Percentiles rank a stretch among this genome's conserved stretches.
Conservation (phyloP, 35 echinoderm and acorn worm species). For the Chiridota heheva region DNA sequence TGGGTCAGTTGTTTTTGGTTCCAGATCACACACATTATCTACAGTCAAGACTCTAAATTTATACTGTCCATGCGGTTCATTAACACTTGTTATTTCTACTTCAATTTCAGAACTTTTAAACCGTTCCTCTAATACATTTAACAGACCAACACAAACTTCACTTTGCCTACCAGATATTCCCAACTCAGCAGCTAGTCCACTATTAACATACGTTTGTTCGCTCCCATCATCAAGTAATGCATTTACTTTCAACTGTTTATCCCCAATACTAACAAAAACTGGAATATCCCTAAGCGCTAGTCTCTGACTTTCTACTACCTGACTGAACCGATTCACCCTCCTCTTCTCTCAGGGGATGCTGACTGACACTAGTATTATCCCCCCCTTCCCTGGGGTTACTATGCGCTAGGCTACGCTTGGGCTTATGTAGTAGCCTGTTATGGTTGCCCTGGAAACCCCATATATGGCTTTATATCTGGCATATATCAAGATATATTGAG, state of each 20-base stretch:
- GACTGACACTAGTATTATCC: neutral
- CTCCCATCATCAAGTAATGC: conserved; percentile 48
- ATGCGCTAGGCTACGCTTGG: neutral
- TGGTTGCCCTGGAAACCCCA: neutral
- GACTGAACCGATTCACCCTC: neutral
- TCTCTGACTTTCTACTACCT: neutral
- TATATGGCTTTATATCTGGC: no score
- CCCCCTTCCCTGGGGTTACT: conserved; percentile 7
- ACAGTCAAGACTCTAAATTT: conserved; percentile 19
- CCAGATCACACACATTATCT: conserved; percentile 5
- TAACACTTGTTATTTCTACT: neutral
- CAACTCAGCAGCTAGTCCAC: conserved; percentile 9
- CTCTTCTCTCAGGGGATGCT: neutral
- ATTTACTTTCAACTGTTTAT: conserved; percentile 17
- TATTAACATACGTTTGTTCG: conserved; percentile 34
- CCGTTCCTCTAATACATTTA: conserved; percentile 10
- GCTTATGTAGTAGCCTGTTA: conserved; percentile 11
- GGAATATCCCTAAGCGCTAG: neutral
- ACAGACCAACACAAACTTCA: conserved; percentile 4
- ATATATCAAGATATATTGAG: no score
- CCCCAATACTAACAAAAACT: conserved; percentile 5
- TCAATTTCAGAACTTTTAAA: conserved; percentile 17
- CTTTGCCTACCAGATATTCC: neutral
- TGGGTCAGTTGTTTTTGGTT: neutral
- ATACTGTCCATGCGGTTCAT: neutral